A percentile compares a stretch with the other conserved stretches of the same genome.
Evolutionary conservation across 2,113 vertebrate species (phyloP).

Genomic region (Crypturellus undulatus): DNA sequence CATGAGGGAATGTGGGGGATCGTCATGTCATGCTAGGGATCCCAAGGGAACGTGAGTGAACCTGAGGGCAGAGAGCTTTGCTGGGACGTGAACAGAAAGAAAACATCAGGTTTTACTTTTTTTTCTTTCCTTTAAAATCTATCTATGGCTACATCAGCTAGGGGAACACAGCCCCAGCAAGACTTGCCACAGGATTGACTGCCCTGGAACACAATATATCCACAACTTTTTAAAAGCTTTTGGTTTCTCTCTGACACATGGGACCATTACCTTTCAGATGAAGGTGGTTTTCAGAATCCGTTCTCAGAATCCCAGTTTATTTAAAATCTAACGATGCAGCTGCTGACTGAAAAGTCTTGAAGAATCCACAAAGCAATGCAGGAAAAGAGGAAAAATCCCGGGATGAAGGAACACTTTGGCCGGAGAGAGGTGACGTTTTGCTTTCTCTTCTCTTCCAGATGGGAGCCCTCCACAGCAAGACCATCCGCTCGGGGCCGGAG

Average conservation of each 20-base stretch:
- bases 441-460: neutral
- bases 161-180: rapidly evolving
- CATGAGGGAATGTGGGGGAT: too few relatives aligned
- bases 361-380: neutral
- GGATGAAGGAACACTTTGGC: rapidly evolving
- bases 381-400: rapidly evolving
- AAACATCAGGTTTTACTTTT: neutral
- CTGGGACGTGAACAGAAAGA: neutral
- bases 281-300: too few relatives aligned
- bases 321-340: neutral
- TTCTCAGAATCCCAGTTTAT: rapidly evolving
- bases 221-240: rapidly evolving
- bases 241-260: neutral
- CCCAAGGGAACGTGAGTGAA: too few relatives aligned
- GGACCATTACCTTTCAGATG: rapidly evolving
- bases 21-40: too few relatives aligned
- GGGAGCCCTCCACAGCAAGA: neutral
- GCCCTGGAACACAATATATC: rapidly evolving
- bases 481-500: neutral
- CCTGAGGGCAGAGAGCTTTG: too few relatives aligned
- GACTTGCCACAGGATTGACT: rapidly evolving
- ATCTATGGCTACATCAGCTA: rapidly evolving
- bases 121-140: neutral
- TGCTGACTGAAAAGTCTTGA: neutral
- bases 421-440: neutral